Conservation (phyloP, 2,888 invertebrate species). For the Exephanes ischioxanthus region DNA sequence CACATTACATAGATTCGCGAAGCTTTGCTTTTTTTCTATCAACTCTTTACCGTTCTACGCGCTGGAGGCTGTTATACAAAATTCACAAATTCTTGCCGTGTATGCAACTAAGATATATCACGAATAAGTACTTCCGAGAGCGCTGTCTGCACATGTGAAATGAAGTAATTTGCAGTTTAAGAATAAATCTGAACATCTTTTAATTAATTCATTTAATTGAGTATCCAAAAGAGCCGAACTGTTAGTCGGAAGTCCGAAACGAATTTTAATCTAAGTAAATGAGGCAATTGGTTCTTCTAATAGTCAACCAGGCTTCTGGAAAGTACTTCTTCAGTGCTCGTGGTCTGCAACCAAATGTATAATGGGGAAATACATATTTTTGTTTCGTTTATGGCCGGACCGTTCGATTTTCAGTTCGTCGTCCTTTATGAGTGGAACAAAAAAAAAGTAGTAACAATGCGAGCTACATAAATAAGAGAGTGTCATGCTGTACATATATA, state of each 20-base stretch:
- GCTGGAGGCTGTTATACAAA: slow-evolving; percentile 80
- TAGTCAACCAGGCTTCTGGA: slow-evolving; percentile 4
- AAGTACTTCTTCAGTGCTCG: slow-evolving; percentile 70
- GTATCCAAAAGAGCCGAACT: background rate
- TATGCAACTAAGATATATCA: slow-evolving; percentile 67
- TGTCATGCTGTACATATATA: slow-evolving; percentile 16
- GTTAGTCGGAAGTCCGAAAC: background rate
- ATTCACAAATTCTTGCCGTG: slow-evolving; percentile 62
- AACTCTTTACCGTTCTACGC: slow-evolving; percentile 53
- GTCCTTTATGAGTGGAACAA: slow-evolving; percentile 30
- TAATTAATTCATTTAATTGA: background rate
- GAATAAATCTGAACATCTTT: background rate
- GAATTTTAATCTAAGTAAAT: background rate
- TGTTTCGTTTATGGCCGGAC: slow-evolving; percentile 76
- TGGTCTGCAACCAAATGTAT: slow-evolving; percentile 71
- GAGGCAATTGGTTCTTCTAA: background rate
- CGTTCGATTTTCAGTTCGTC: slow-evolving; percentile 74
- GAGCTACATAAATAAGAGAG: slow-evolving; percentile 45
- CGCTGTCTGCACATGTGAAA: background rate
- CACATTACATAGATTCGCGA: slow-evolving; percentile 44
- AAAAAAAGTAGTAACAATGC: slow-evolving; percentile 43
- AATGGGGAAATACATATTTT: slow-evolving; percentile 53
- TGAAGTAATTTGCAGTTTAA: slow-evolving; percentile 6
- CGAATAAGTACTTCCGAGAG: slow-evolving; percentile 73
- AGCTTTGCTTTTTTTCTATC: slow-evolving; percentile 11